Evolutionary conservation across 2,113 vertebrate genomes (phyloP).

Genomic region (Pterocles orientalis): DNA sequence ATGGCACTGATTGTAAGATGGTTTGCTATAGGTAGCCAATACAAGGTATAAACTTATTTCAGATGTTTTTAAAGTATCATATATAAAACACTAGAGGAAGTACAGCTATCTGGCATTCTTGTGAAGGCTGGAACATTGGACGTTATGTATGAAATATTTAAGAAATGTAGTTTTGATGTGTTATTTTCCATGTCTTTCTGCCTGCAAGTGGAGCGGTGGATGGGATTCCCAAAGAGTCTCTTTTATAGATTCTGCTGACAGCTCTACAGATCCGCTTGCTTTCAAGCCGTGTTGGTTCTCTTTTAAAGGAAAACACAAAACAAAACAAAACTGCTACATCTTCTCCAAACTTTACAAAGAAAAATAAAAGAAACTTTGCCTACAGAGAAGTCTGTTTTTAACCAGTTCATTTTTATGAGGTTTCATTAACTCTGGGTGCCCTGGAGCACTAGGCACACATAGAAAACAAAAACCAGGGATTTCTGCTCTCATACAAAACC

Average conservation of each 20-base stretch:
- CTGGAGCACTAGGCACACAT: background rate
- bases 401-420: background rate
- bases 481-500: background rate
- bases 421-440: background rate
- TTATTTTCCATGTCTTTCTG: constrained; percentile 51
- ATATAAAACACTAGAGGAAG: constrained; percentile 56
- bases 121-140: constrained; percentile 46
- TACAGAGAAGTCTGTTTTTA: background rate
- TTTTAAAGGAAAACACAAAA: constrained; percentile 15
- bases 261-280: constrained; percentile 42
- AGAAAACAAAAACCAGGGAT: background rate
- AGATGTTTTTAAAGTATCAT: constrained; percentile 38
- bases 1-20: background rate
- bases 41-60: constrained; percentile 7
- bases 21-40: background rate
- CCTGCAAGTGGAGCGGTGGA: constrained; percentile 35
- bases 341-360: constrained; percentile 26
- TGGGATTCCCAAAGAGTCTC: constrained; percentile 53
- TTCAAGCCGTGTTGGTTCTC: constrained; percentile 38
- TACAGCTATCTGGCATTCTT: background rate
- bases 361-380: constrained; percentile 28
- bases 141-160: constrained; percentile 68
- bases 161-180: constrained; percentile 55
- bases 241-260: constrained; percentile 65
- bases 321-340: background rate